These are phyloP conservation scores for Beaufortia kweichowensis DNA, from an alignment of 2,113 vertebrate genomes.

Conservation along the genomic window DNA sequence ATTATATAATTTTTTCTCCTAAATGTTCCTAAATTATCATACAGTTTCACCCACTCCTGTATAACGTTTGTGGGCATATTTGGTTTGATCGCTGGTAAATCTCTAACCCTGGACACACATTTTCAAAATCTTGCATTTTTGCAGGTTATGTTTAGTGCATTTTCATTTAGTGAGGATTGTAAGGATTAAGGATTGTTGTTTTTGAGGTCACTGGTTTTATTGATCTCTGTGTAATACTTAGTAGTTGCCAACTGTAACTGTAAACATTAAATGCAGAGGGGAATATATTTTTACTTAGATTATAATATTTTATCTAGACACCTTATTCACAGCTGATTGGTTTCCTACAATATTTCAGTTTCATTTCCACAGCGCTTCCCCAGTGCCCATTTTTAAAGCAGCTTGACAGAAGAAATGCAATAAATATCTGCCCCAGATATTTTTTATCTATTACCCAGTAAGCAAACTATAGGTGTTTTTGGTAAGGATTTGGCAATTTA, in stretches of 20 bases:
- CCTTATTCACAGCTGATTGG: background rate
- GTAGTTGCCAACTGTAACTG: background rate
- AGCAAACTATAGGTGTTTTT: too few relatives aligned
- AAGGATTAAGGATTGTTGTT: too few relatives aligned
- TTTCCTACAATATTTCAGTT: background rate
- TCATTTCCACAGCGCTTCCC: too few relatives aligned
- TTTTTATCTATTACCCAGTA: background rate
- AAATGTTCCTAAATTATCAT: too few relatives aligned
- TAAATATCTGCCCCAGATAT: too few relatives aligned
- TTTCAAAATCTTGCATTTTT: background rate
- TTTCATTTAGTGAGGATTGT: background rate
- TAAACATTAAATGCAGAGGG: background rate
- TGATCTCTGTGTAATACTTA: background rate
- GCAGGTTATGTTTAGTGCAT: background rate
- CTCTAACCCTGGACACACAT: background rate
- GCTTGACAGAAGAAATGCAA: too few relatives aligned
- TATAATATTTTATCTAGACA: background rate
- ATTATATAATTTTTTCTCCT: too few relatives aligned
- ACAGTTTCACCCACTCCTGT: too few relatives aligned
- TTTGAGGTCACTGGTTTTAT: background rate
- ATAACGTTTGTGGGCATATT: too few relatives aligned
- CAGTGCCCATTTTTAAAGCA: too few relatives aligned
- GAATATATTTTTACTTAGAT: background rate
- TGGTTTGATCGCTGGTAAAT: too few relatives aligned
- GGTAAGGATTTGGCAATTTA: constrained; percentile 5